Conservation (phyloP, 2,113 vertebrate species). For the Gasterosteus aculeatus region DNA sequence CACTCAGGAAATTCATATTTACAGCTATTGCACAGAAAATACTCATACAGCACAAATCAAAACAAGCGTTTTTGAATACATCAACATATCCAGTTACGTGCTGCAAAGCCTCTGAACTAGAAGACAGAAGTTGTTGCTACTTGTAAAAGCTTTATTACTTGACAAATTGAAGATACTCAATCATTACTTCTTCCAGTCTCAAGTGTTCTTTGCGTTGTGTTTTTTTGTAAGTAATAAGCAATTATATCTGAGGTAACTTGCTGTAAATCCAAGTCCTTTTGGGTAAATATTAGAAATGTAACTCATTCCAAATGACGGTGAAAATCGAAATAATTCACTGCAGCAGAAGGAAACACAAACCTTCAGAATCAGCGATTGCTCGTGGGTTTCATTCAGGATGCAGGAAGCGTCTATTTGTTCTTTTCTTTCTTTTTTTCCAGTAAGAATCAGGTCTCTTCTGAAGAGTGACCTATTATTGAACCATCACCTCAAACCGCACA, state of each 20-base stretch:
- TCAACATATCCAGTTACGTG: neutral
- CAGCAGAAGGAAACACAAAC: neutral
- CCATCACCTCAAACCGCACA: conserved; percentile 39
- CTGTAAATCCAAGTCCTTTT: neutral
- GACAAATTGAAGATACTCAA: neutral
- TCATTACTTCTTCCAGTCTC: neutral
- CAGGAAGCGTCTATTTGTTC: conserved; percentile 28
- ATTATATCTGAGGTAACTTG: conserved; percentile 4
- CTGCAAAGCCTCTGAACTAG: neutral
- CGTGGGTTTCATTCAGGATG: conserved; percentile 44
- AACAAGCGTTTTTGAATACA: conserved; percentile 1
- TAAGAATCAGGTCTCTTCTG: conserved; percentile 39
- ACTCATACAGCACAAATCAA: neutral
- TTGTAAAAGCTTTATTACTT: neutral
- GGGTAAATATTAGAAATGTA: too few relatives aligned
- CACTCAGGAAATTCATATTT: conserved; percentile 20
- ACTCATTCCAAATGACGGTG: neutral
- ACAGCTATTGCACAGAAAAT: neutral
- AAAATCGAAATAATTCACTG: neutral
- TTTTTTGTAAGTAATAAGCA: neutral
- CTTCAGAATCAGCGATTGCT: conserved; percentile 6
- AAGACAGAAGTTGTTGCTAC: neutral
- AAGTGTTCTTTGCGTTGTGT: neutral
- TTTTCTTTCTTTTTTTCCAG: conserved; percentile 21
- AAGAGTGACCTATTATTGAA: conserved; percentile 68